Evolutionary conservation across 2,113 vertebrate species (phyloP), one percentile per base, ranked within the genome.

Genomic region (Sakesphorus luctuosus): DNA sequence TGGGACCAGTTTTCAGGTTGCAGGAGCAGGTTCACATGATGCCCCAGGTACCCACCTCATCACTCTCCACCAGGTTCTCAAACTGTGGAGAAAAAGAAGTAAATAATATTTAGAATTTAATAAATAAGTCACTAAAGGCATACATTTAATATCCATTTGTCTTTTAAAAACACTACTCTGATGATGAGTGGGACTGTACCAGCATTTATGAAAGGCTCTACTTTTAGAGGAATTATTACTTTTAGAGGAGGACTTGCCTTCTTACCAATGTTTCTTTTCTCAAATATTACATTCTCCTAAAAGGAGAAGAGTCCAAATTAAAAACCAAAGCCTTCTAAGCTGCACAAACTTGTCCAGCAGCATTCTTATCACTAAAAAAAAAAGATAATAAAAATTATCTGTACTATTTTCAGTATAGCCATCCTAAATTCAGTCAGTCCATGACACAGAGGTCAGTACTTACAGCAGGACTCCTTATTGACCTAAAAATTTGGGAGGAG

Each of bases 31-130:
- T 71, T 69, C 63, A 81, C 25, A 6, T 11, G 17, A 40, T 35
- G 13, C 84, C 36, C 50, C 49, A 74, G 83, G 69, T 95, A 97
- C 98, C 93, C 96, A 98, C 98, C 94, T 98, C 98, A 97, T 98
- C 98, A 56, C 98, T 98, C 96, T 98, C 98, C 95, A 98, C 98
- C 13, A 98, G 96, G 93, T 98, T 98, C 91, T 98, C 98, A 98
- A 98, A 98, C 98, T 98, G 97, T 87, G 97, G 89, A 88, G 43
- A 96, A n/a, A 95, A 94, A 66, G 40, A 18, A 74, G 33, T 29
- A 63, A 62, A 71, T 5, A 2, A 38, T 19, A 24, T 68, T 94
- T 72, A 92, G 43, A 80, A 36, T 18, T 62, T 40, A 38, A 0
- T 33, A 3, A 53, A 56, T 0, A 5, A 50, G 11, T 68, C 61